These are phyloP conservation scores for Pedionomus torquatus DNA, from an alignment of 2,113 vertebrate species.

Conservation along the genomic window DNA sequence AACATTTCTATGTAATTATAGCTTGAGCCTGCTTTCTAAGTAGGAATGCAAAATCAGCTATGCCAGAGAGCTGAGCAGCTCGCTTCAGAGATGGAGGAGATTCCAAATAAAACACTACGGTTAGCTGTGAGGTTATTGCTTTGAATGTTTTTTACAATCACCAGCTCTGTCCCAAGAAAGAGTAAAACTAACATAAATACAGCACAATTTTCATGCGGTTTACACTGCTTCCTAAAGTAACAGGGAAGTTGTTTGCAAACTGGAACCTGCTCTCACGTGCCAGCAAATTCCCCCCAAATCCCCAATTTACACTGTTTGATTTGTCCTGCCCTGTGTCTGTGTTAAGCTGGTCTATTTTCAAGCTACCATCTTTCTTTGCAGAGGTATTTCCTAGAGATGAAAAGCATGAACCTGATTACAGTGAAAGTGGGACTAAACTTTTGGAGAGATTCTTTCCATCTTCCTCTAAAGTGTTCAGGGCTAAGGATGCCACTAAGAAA, in stretches of 20 bases:
- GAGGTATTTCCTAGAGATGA: neutral
- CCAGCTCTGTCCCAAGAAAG: neutral
- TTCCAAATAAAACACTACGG: neutral
- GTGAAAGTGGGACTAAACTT: neutral
- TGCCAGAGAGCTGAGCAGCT: neutral
- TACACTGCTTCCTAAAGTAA: neutral
- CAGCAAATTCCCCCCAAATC: neutral
- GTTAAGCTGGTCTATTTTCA: neutral
- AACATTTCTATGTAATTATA: neutral
- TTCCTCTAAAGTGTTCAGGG: neutral
- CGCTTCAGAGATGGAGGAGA: neutral
- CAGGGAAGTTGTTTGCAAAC: neutral
- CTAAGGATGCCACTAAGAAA: neutral
- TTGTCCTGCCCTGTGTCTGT: neutral
- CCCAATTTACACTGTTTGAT: neutral
- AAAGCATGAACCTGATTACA: neutral
- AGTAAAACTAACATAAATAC: neutral
- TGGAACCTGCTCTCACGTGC: accelerated
- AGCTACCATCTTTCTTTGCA: neutral
- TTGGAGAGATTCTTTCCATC: neutral
- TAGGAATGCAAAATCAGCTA: neutral
- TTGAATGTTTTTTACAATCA: neutral
- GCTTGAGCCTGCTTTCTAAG: neutral
- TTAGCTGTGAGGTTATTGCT: neutral
- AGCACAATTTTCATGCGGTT: neutral